Evolutionary conservation across 2,888 invertebrate species (phyloP).

Genomic region (Leptothorax acervorum): DNA sequence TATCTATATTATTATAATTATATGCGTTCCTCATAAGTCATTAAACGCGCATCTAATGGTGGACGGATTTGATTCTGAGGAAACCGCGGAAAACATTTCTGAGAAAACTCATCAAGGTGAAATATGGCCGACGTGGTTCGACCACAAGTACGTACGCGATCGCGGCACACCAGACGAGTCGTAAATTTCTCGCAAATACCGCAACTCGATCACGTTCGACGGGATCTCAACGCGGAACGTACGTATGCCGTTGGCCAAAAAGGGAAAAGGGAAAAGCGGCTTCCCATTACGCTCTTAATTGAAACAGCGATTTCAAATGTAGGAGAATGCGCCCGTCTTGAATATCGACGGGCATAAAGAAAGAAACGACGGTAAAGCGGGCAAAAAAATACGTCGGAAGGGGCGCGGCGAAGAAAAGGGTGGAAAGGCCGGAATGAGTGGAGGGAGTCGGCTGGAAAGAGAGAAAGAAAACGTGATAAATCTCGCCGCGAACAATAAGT

Average conservation of each 20-base stretch:
- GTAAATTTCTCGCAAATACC: slow-evolving; percentile 66
- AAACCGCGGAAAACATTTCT: slow-evolving; percentile 44
- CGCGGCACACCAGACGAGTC: slow-evolving; percentile 43
- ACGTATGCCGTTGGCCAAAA: slow-evolving; percentile 33
- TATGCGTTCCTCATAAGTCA: background rate
- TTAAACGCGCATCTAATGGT: background rate
- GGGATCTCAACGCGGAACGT: slow-evolving; percentile 58
- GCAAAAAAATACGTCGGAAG: background rate
- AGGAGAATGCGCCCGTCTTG: slow-evolving; percentile 56
- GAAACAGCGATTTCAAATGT: slow-evolving; percentile 66
- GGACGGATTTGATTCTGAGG: slow-evolving; percentile 25
- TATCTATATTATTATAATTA: background rate
- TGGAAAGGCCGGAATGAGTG: slow-evolving; percentile 7
- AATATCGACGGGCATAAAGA: slow-evolving; percentile 59
- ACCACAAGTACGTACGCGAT: slow-evolving; percentile 51
- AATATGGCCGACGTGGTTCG: slow-evolving; percentile 23
- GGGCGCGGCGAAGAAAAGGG: slow-evolving; percentile 11
- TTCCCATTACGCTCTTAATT: slow-evolving; percentile 71
- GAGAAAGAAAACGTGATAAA: slow-evolving; percentile 69
- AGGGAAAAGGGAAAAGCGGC: slow-evolving; percentile 18
- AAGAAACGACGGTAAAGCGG: background rate
- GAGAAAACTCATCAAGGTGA: slow-evolving; percentile 28
- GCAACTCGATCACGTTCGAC: slow-evolving; percentile 63
- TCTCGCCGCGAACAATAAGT: slow-evolving; percentile 74
- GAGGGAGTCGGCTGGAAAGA: slow-evolving; percentile 2